Evolutionary conservation across 1,140 invertebrate species (phyloP), one percentile per base, ranked within the genome.

Genomic region (Danaus plexippus): DNA sequence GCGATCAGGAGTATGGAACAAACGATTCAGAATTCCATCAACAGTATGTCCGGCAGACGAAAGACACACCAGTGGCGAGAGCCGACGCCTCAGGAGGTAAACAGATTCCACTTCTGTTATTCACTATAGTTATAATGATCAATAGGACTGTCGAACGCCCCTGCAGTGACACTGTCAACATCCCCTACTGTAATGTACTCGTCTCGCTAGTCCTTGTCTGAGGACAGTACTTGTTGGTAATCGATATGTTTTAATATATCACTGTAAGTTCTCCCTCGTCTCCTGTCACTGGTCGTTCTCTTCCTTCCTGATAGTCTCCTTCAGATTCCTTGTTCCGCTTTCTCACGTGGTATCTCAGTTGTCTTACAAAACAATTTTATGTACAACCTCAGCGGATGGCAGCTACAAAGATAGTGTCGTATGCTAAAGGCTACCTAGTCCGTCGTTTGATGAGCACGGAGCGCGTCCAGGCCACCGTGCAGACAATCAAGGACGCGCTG

Each of bases 361-460:
- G 22, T 46, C 57, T 12, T 22, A 2, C 46, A 22, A 46, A 43
- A 69, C 75, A 74, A 64, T 76, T 78, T 75, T 74, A 72, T 73
- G 71, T 79, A 71, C 61, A 63, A 52, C 52, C 52, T 49, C 46
- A 92, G 90, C 77, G 88, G 11, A 77, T 75, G 47, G 92, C 93
- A n/a, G 92, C 90, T 41, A 90, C 88, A 42, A 85, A 87, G 49
- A 91, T 97, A 54, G 91, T 91, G 61, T 94, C 95, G 15, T 89
- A 89, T 69, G 91, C 89, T n/a, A 92, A 91, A 73, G 96, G 96
- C 2, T 96, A 91, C 78, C 85, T 97, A 53, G 91, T 92, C 40
- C 90, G 96, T 45, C 90, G 95, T 59, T 85, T 97, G 43, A 90
- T 96, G 79, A 88, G 86, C 52, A 95, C 95, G 1, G 93, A 94